Evolutionary conservation across 1,140 invertebrate species (phyloP), one percentile per base, ranked within the genome.

Genomic region (Amyelois transitella): DNA sequence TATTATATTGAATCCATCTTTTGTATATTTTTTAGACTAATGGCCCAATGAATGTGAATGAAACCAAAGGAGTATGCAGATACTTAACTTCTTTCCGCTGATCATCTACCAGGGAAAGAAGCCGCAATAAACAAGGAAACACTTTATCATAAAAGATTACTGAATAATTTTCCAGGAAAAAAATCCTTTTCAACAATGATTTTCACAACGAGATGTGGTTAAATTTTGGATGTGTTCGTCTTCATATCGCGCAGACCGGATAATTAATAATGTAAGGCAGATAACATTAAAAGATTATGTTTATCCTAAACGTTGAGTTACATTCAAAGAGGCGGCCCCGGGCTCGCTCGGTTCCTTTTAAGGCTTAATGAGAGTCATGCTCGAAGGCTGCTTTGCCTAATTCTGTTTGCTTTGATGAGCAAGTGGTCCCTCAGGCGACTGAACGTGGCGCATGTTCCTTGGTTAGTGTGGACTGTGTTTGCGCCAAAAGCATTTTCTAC

Each of bases 201-300:
- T 22, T 43, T 20, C 28, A 19, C 17, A 43, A 18, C 18, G 20
- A 28, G 10, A 28, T 32, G 25, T 25, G n/a, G 19, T 25, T 25
- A 12, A 28, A 18, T 51, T 19, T 51, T 14, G 2, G 18, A 38
- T 38, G n/a, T 19, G 18, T 19, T 19, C 20, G 6, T 8, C 1
- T 14, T 18, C 21, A 12, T 45, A 60, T 54, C 57, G 55, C 58
- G 57, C 28, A 48, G 21, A 21, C 21, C 25, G 18, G 38, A 51
- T 58, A 60, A 63, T 60, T 60, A 60, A 58, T 52, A 58, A 55
- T 63, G 58, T 55, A 52, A 48, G 19, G 18, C 56, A 43, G 59
- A 55, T 64, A 62, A 61, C 52, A 55, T 64, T 59, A 55, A 57
- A 58, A 61, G 53, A 55, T 64, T 60, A 53, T 57, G 54, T 60